Evolutionary conservation across 1,140 invertebrate species (phyloP).

Genomic region (Drosophila bipectinata): DNA sequence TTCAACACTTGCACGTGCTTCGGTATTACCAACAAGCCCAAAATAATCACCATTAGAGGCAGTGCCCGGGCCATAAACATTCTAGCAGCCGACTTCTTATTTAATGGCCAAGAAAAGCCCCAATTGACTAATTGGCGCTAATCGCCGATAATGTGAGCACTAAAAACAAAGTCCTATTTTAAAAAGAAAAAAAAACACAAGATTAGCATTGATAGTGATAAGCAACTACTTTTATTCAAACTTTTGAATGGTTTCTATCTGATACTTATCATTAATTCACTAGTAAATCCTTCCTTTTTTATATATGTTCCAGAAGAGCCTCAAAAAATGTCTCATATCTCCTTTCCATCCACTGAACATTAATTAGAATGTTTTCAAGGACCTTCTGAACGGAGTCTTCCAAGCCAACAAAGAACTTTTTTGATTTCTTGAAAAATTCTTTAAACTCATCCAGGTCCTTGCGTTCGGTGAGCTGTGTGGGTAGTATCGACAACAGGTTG

Average conservation of each 20-base stretch:
- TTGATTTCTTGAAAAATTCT: not conserved
- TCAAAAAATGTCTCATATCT: not conserved
- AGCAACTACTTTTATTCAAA: conserved; percentile 47
- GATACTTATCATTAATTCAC: too few relatives aligned
- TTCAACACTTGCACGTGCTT: not conserved
- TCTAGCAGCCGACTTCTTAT: not conserved
- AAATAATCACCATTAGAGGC: not conserved
- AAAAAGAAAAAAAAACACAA: conserved; percentile 11
- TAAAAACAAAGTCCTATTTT: conserved; percentile 27
- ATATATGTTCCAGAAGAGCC: not conserved
- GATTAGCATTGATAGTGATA: conserved; percentile 36
- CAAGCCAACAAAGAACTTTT: not conserved
- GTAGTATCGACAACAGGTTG: not conserved
- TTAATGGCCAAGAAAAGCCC: conserved; percentile 21
- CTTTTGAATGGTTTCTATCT: not conserved
- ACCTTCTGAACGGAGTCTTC: not conserved
- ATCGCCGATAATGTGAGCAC: conserved; percentile 36
- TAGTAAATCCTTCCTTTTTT: too few relatives aligned
- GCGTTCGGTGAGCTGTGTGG: not conserved
- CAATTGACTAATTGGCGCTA: conserved; percentile 54
- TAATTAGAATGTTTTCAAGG: not conserved
- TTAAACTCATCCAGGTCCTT: not conserved
- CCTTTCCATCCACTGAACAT: not conserved
- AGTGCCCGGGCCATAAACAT: conserved; percentile 22
- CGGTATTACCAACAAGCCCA: not conserved